Evolutionary conservation across 1,140 invertebrate genomes (phyloP), one percentile per base, ranked within the genome.

Genomic region (Formica exsecta): DNA sequence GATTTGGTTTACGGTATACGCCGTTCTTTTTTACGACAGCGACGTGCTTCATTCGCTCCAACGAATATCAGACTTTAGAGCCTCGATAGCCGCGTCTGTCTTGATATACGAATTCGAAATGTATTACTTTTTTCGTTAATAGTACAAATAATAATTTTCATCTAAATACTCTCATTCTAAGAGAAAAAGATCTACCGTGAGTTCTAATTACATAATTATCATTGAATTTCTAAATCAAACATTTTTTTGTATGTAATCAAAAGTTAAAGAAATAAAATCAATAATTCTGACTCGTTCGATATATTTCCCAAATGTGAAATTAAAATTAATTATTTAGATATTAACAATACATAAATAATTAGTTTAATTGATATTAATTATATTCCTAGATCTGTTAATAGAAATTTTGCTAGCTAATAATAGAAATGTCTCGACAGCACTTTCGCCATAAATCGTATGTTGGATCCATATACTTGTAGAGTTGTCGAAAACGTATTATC

Each of bases 1-100:
- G 84, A 86, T 86, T 86, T 86, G 41, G 44, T 86, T 86, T 86
- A 80, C 64, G 84, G 25, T 86, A 59, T 25, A 74, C 9, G 36
- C 19, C 36, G 36, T 44, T 74, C 29, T 80, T 86, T 86, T 86
- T 86, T 86, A 86, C 75, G 84, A 79, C 32, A 32, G 71, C 73
- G 25, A 77, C 61, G 73, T 85, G 81, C 62, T 77, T 77, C 73
- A 65, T 77, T 77, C 68, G 54, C 38, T 44, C 38, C 79, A 11
- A 13, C n/a, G 68, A 74, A 83, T 83, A 83, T 83, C 79, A 83
- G 29, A 83, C 68, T 83, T 83, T 83, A 83, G 73, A 83, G 68
- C 38, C n/a, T 19, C 25, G 13, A 74, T 73, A 81, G 54, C 25
- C 66, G 66, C 19, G 79, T 73, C 79, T 73, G 29, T 54, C 3